These are phyloP conservation scores for Pterostichus madidus DNA, from an alignment of 2,888 invertebrate species.

Conservation along the genomic window DNA sequence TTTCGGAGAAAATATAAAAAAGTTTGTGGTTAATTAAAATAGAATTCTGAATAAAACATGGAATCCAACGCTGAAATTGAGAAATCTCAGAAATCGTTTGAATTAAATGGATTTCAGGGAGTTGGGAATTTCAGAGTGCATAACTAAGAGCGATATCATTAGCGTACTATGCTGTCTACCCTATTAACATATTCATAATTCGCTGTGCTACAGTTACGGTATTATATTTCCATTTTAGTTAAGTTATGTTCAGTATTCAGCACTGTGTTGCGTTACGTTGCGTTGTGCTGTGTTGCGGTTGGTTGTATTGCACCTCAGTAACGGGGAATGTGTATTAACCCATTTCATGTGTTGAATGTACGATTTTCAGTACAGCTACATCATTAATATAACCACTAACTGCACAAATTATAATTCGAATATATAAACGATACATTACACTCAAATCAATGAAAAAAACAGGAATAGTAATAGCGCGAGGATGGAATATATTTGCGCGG, in stretches of 20 bases:
- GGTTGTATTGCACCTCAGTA: slow-evolving; percentile 11
- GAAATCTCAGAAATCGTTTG: slow-evolving; percentile 15
- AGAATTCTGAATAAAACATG: slow-evolving; percentile 19
- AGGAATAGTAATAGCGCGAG: too few species aligned
- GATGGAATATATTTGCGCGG: too few species aligned
- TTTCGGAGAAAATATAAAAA: background rate
- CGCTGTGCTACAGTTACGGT: slow-evolving; percentile 7
- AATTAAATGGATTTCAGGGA: slow-evolving; percentile 5
- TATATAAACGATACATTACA: too few species aligned
- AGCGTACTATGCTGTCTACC: slow-evolving; percentile 9
- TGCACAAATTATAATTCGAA: too few species aligned
- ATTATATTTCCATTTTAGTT: slow-evolving; percentile 29
- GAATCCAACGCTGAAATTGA: slow-evolving; percentile 18
- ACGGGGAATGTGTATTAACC: background rate
- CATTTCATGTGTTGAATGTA: slow-evolving; percentile 13
- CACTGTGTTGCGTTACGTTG: background rate
- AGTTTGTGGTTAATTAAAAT: slow-evolving; percentile 17
- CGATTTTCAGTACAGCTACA: too few species aligned
- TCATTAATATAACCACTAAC: too few species aligned
- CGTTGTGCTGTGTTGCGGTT: slow-evolving; percentile 9
- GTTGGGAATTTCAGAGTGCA: background rate
- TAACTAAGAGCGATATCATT: slow-evolving; percentile 24
- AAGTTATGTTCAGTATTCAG: slow-evolving; percentile 11
- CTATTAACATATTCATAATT: slow-evolving; percentile 36
- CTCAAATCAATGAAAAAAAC: too few species aligned